Base-by-base conservation (phyloP, 2,888 invertebrate species). In the Embidobia sp. region DNA sequence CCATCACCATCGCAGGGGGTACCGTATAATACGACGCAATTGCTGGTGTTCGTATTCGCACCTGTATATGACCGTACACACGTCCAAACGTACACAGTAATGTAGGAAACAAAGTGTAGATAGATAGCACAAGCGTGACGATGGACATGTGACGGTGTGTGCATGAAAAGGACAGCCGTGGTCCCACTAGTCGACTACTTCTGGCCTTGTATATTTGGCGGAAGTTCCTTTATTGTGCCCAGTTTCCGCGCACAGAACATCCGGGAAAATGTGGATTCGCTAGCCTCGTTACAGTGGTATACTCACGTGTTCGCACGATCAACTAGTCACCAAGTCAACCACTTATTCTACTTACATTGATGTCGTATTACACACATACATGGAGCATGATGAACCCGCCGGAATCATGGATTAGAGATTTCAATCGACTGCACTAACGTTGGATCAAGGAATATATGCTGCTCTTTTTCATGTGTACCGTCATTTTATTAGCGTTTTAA, bases 351-450 rank as follows among this genome's bases (percentile, higher is more conserved):
- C 55, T 70, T 73, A 67, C 74, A 61, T 70, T 61, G 16, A 55
- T 73, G 69, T 37, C 63, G 46, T 40, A 73, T 64, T 53, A 49
- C 59, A 27, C 69, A 70, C 59, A 48, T 61, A 61, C 33, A 37
- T 18, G n/a, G n/a, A n/a, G 7, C n/a, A n/a, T 26, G 51, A 57
- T 48, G 49, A 61, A 55, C 78, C 77, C 79, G 82, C 86, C 88
- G 88, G 88, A 89, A 89, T 79, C 86, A 88, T 87, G 88, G 88
- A 87, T 88, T 88, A 87, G 85, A 85, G 86, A 85, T 82, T 86
- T 78, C 82, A 70, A 80, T 81, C 75, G 64, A 48, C 11, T 15
- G 46, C 13, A 53, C 19, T 44, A 33, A 72, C 67, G 79, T 74
- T 73, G 69, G 72, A 69, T 78, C 80, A 75, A 80, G 78, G 77